Conservation (phyloP, 2,888 invertebrate genomes). For the Palloptera scutellata region DNA sequence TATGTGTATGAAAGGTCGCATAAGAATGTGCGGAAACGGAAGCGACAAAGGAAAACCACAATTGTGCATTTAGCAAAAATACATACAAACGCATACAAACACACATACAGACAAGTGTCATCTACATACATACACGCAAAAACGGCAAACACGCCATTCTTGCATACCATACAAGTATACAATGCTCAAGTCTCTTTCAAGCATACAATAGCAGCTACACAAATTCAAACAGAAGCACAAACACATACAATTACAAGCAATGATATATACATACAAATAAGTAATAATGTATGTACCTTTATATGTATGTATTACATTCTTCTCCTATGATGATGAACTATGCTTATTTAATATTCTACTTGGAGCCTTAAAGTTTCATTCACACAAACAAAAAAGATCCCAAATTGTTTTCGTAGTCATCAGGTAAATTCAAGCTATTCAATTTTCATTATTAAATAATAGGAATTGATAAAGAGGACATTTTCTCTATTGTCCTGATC, state of each 20-base stretch:
- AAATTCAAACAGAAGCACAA: slow-evolving; percentile 27
- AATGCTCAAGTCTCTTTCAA: slow-evolving; percentile 1
- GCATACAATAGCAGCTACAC: background rate
- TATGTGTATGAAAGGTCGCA: slow-evolving; percentile 26
- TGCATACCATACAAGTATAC: slow-evolving; percentile 6
- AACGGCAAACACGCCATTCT: slow-evolving; percentile 4
- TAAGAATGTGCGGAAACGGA: slow-evolving; percentile 49
- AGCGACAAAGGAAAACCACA: slow-evolving; percentile 59
- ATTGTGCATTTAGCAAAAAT: slow-evolving; percentile 48
- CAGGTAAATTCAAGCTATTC: slow-evolving; percentile 47
- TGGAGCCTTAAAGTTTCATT: slow-evolving; percentile 3
- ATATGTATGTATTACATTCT: slow-evolving; percentile 3
- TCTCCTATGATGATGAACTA: background rate
- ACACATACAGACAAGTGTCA: background rate
- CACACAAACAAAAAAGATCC: slow-evolving; percentile 32
- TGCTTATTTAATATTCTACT: slow-evolving; percentile 9
- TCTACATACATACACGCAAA: background rate
- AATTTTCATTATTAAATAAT: slow-evolving; percentile 59
- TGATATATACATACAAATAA: background rate
- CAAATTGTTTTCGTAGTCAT: slow-evolving; percentile 35
- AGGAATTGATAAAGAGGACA: slow-evolving; percentile 46
- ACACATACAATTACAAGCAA: slow-evolving; percentile 2
- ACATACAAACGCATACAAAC: slow-evolving; percentile 23
- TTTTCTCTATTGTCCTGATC: slow-evolving; percentile 31
- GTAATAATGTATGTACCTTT: background rate